These are phyloP conservation scores for Ophioderma brevispina DNA, from an alignment of 35 echinoderm and acorn worm species.

Conservation along the genomic window DNA sequence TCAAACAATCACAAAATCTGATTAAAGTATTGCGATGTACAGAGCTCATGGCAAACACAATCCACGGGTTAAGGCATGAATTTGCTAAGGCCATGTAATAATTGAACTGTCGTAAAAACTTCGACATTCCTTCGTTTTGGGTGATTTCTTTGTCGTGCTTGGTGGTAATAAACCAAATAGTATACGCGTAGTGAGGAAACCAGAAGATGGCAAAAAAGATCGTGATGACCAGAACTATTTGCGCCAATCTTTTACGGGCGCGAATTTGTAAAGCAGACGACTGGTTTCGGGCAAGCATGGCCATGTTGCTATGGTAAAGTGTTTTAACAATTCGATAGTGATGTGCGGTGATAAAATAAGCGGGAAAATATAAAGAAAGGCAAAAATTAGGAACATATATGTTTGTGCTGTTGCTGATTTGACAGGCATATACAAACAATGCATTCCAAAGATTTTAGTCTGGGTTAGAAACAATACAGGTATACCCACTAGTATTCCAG, in stretches of 20 bases:
- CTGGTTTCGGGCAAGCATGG: background rate
- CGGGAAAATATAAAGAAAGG: background rate
- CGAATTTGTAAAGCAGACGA: conserved; percentile 47
- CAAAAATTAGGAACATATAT: background rate
- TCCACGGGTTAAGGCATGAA: conserved; percentile 54
- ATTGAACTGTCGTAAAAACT: background rate
- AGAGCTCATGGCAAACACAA: conserved; percentile 79
- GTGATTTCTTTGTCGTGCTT: background rate
- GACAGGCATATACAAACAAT: background rate
- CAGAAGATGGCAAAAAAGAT: conserved; percentile 84
- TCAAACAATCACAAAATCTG: background rate
- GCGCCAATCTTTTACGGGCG: conserved; percentile 67
- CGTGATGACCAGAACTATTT: conserved; percentile 61
- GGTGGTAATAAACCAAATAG: conserved; percentile 34
- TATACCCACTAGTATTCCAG: background rate
- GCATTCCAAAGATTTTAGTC: background rate
- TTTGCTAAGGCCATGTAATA: conserved; percentile 16
- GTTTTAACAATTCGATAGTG: background rate
- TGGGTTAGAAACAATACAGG: background rate
- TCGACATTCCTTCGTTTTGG: background rate
- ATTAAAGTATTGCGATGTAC: conserved; percentile 37
- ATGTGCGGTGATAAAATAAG: background rate
- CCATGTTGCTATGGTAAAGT: background rate
- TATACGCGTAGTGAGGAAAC: conserved; percentile 78
- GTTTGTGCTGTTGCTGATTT: background rate